Evolutionary conservation across 2,888 invertebrate genomes (phyloP).

Genomic region (Polyommatus iphigenia): DNA sequence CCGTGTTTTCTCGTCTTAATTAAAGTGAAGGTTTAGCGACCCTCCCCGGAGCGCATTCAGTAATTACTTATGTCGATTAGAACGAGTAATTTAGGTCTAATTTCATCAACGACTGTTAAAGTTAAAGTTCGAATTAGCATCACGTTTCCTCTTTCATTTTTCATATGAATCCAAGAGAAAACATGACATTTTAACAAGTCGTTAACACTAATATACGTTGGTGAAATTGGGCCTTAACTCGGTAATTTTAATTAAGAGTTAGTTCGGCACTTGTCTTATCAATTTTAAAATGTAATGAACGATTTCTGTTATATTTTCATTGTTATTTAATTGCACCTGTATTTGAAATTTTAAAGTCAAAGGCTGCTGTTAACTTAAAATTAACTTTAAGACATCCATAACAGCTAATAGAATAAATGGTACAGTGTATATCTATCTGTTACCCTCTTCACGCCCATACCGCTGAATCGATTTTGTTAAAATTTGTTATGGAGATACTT

Average conservation of each 20-base stretch:
- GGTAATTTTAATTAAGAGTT: slow-evolving; percentile 52
- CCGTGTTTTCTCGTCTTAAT: slow-evolving; percentile 57
- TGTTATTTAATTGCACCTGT: not conserved
- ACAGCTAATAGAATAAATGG: too few relatives aligned
- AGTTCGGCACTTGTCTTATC: slow-evolving; percentile 34
- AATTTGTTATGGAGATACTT: too few relatives aligned
- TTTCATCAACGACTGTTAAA: too few relatives aligned
- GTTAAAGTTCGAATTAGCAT: too few relatives aligned
- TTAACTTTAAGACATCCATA: too few relatives aligned
- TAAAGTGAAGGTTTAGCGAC: slow-evolving; percentile 53
- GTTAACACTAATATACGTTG: too few relatives aligned
- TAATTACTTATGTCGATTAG: slow-evolving; percentile 53
- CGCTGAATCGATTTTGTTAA: too few relatives aligned
- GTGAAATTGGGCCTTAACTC: slow-evolving; percentile 37
- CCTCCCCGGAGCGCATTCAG: slow-evolving; percentile 45
- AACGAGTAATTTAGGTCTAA: slow-evolving; percentile 45
- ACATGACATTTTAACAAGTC: too few relatives aligned
- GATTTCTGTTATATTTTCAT: not conserved
- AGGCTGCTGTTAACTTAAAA: not conserved
- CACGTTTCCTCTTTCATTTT: too few relatives aligned
- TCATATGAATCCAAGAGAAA: too few relatives aligned
- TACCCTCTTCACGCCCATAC: too few relatives aligned
- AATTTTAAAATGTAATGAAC: slow-evolving; percentile 9
- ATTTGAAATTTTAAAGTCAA: not conserved
- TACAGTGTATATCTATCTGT: too few relatives aligned